Evolutionary conservation across 2,113 vertebrate genomes (phyloP), one percentile per base, ranked within the genome.

Genomic region (Chauna torquata): DNA sequence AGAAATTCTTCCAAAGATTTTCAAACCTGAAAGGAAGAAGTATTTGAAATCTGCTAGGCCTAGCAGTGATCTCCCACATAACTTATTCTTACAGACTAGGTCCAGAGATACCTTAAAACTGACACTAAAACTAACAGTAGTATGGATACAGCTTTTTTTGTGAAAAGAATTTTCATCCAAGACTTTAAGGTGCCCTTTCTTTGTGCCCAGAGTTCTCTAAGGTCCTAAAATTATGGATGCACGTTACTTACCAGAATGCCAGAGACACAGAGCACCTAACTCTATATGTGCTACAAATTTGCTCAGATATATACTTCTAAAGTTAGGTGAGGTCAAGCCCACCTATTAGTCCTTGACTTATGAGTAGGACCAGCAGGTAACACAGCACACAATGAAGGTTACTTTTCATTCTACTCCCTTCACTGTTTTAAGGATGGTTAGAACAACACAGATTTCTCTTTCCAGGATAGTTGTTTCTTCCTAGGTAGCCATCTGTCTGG

Each of bases 321-420:
- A 44, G 7, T 50, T 76, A 50, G 18, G 2, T 69, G 38, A 80
- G n/a, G 16, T 59, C n/a, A 88, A 79, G 12, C 3, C 13, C 4
- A 45, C 8, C 15, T 38, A 34, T 42, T 40, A 87, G 8, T 45
- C 7, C 7, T 71, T 82, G 61, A 49, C n/a, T 71, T 49, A 30
- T 57, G 54, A 64, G 5, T 70, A 96, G 62, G 36, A 34, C 2
- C 14, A 76, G 25, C 5, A 76, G 52, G 59, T 52, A 17, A 77
- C 88, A 58, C 6, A 84, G 7, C 2, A 36, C 12, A 0, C 13
- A 17, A 44, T 52, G 52, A n/a, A 13, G 0, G 3, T 30, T 24
- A 64, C 3, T 68, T 38, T 66, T 88, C 11, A 23, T 68, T 80
- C 18, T 68, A 9, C 12, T 92, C 2, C 16, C 82, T 85, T 80